phyloP scores from a whole-genome alignment of 2,797 vertebrate species.

The Salarias fasciatus region DNA sequence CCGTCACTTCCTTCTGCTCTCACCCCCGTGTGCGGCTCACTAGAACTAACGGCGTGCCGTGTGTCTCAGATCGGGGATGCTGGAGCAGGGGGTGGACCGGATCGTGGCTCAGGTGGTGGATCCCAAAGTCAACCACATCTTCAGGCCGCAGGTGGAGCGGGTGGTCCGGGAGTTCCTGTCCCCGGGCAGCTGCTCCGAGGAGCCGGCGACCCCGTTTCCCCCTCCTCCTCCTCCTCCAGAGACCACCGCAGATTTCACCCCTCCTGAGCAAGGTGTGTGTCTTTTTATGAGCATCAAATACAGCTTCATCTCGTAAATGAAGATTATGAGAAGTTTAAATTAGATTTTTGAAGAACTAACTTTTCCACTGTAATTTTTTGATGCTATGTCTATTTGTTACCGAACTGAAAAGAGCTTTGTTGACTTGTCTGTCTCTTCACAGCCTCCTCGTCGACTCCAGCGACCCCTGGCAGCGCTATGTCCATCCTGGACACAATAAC shows the following conservation, averaged over 20 bases:
- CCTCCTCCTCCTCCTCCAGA: constrained; percentile 69
- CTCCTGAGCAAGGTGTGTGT: constrained; percentile 83
- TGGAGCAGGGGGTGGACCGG: constrained; percentile 97
- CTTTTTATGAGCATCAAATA: background rate
- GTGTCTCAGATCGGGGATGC: constrained; percentile 92
- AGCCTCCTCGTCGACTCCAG: constrained; percentile 81
- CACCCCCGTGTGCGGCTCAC: too few species aligned
- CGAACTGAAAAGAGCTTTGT: background rate
- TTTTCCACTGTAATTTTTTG: too few species aligned
- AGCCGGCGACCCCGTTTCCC: constrained; percentile 59
- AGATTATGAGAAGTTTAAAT: too few species aligned
- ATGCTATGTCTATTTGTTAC: too few species aligned
- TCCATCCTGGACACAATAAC: constrained; percentile 94
- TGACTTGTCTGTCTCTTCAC: constrained; percentile 1
- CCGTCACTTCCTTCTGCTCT: background rate
- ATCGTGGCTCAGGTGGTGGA: constrained; percentile 99
- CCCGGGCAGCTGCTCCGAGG: constrained; percentile 88
- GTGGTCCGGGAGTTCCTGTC: constrained; percentile 95
- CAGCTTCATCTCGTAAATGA: too few species aligned
- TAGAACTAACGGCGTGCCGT: too few species aligned
- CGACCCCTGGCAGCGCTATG: constrained; percentile 86
- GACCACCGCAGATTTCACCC: constrained; percentile 80
- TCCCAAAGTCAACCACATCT: constrained; percentile 97
- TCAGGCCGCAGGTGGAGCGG: constrained; percentile 97
- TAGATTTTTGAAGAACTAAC: too few species aligned